These are phyloP conservation scores for Tetramorium bicarinatum DNA, from an alignment of 2,888 invertebrate genomes.

Conservation along the genomic window DNA sequence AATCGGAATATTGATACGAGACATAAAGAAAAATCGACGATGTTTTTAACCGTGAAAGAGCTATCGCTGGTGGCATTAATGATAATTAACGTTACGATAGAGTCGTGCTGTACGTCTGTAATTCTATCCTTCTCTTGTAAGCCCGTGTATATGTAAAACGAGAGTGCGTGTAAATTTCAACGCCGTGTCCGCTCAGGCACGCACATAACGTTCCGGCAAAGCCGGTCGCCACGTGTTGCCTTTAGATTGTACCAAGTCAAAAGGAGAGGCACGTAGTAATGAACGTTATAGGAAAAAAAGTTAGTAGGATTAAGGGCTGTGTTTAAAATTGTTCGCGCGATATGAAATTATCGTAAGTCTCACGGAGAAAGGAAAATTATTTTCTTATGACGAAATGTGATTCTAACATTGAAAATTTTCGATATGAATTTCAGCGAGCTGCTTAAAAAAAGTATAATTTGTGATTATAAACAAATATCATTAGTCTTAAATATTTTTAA, in stretches of 20 bases:
- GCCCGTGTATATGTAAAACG: constrained; percentile 14
- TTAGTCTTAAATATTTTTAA: background rate
- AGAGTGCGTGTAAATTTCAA: constrained; percentile 44
- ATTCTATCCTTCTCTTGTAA: constrained; percentile 55
- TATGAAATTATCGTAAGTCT: background rate
- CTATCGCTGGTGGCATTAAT: background rate
- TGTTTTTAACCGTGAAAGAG: background rate
- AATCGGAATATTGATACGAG: constrained; percentile 5
- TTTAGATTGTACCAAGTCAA: constrained; percentile 26
- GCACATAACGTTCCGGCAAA: constrained; percentile 48
- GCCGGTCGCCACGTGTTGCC: constrained; percentile 62
- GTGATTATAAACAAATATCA: background rate
- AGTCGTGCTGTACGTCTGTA: background rate
- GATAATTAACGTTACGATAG: constrained; percentile 24
- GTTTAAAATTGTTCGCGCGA: background rate
- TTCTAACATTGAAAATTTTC: background rate
- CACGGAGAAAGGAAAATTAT: background rate
- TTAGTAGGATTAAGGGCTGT: constrained; percentile 6
- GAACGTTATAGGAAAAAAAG: constrained; percentile 14
- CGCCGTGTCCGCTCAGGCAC: constrained; percentile 25
- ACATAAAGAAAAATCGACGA: constrained; percentile 8
- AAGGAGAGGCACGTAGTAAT: constrained; percentile 23
- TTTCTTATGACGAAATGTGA: background rate
- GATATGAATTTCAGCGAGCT: background rate
- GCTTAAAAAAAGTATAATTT: background rate